A percentile compares a stretch with the other conserved stretches of the same genome.
Evolutionary conservation across 2,113 vertebrate genomes (phyloP).

Genomic region (Bos indicus): DNA sequence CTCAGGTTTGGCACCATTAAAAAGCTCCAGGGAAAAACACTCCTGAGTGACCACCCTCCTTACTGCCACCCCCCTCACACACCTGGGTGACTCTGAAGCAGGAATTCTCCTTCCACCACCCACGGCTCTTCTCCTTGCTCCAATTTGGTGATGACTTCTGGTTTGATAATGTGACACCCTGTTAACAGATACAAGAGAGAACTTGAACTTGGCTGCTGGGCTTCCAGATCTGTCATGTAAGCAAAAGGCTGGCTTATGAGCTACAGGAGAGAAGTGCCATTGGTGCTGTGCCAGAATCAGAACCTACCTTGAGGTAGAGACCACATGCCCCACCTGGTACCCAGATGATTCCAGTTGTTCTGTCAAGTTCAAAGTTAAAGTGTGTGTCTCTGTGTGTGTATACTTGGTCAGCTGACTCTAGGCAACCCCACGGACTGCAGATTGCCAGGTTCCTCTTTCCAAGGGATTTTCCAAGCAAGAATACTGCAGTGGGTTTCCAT

Average conservation of each 20-base stretch:
- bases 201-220: slow-evolving; percentile 14
- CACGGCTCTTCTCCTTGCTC: slow-evolving; percentile 74
- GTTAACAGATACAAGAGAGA: slow-evolving; percentile 53
- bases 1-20: background rate
- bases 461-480: background rate
- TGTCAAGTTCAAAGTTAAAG: background rate
- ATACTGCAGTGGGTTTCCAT: background rate
- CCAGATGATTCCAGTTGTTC: background rate
- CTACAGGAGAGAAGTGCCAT: background rate
- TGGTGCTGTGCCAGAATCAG: background rate
- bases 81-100: slow-evolving; percentile 55
- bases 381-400: background rate
- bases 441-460: background rate
- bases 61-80: slow-evolving; percentile 40
- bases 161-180: slow-evolving; percentile 68
- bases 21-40: background rate
- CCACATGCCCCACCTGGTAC: background rate
- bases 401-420: background rate
- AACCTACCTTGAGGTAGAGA: background rate
- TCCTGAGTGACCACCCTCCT: background rate
- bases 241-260: accelerated
- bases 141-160: slow-evolving; percentile 72
- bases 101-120: slow-evolving; percentile 45
- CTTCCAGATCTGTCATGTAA: background rate
- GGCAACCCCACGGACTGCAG: background rate